Conservation (phyloP, 2,888 invertebrate genomes). For the Dicranocentrus wangi region DNA sequence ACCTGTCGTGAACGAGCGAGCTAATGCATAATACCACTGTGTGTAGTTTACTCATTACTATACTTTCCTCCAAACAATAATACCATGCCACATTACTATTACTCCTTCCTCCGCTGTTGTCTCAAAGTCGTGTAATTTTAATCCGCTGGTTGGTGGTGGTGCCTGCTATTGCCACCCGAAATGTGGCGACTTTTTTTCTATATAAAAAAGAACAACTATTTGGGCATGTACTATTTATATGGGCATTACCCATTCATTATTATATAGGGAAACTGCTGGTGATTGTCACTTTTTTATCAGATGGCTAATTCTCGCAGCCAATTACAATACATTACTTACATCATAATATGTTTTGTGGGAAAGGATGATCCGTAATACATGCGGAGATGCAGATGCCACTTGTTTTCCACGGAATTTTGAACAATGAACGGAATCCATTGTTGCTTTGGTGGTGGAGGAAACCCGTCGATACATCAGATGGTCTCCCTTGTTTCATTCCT, state of each 20-base stretch:
- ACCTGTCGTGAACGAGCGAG: slow-evolving; percentile 45
- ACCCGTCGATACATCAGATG: background rate
- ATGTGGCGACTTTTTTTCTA: too few species aligned
- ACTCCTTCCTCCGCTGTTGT: too few species aligned
- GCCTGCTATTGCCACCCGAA: too few species aligned
- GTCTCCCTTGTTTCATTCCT: background rate
- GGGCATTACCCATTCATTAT: background rate
- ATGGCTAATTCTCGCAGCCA: slow-evolving; percentile 56
- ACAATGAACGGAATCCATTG: background rate
- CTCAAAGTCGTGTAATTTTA: background rate
- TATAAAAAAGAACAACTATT: too few species aligned
- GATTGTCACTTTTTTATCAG: slow-evolving; percentile 45
- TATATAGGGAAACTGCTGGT: background rate
- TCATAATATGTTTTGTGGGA: background rate
- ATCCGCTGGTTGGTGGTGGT: too few species aligned
- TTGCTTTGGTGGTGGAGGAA: background rate
- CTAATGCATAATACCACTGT: background rate
- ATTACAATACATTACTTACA: slow-evolving; percentile 15
- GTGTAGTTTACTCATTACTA: background rate
- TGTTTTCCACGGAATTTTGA: slow-evolving; percentile 4
- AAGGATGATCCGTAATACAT: background rate
- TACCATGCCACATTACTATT: slow-evolving; percentile 28
- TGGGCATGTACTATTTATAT: too few species aligned
- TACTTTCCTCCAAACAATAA: background rate
- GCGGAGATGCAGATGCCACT: background rate